Conservation (phyloP, 2,113 vertebrate species). For the Syngnathus typhle region DNA sequence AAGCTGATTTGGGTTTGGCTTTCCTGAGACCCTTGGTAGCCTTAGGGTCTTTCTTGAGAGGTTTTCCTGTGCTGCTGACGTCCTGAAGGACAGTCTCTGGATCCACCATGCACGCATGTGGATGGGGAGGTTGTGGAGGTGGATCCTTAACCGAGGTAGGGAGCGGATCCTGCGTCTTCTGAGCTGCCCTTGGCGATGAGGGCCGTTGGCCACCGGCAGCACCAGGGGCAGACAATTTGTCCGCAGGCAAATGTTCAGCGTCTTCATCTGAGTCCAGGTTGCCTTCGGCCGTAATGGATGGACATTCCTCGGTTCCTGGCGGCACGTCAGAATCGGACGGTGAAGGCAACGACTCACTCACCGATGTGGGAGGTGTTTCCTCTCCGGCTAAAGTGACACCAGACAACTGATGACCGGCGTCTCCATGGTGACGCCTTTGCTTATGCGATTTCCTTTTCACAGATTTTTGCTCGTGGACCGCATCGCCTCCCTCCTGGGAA, state of each 20-base stretch:
- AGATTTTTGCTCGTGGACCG: constrained; percentile 67
- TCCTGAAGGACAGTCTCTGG: constrained; percentile 83
- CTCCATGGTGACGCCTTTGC: constrained; percentile 74
- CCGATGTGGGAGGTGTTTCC: constrained; percentile 91
- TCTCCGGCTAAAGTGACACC: constrained; percentile 71
- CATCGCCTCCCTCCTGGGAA: constrained; percentile 60
- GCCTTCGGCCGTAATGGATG: constrained; percentile 93
- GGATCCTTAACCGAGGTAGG: constrained; percentile 83
- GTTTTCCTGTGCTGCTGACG: constrained; percentile 76
- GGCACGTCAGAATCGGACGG: constrained; percentile 96
- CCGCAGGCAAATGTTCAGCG: constrained; percentile 90
- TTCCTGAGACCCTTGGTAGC: constrained; percentile 80
- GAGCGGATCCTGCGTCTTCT: constrained; percentile 79
- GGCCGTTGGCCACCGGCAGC: constrained; percentile 72
- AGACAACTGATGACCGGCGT: constrained; percentile 41
- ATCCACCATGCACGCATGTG: constrained; percentile 97
- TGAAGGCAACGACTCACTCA: constrained; percentile 87
- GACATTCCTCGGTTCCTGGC: constrained; percentile 94
- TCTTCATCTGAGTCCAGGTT: constrained; percentile 97
- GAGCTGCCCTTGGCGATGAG: constrained; percentile 64
- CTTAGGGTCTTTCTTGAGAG: constrained; percentile 83
- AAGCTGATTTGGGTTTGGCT: constrained; percentile 83
- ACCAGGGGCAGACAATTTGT: constrained; percentile 77
- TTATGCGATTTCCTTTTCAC: constrained; percentile 74
- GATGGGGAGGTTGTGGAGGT: constrained; percentile 82